Evolutionary conservation across 2,888 invertebrate genomes (phyloP).

Genomic region (Patella depressa): DNA sequence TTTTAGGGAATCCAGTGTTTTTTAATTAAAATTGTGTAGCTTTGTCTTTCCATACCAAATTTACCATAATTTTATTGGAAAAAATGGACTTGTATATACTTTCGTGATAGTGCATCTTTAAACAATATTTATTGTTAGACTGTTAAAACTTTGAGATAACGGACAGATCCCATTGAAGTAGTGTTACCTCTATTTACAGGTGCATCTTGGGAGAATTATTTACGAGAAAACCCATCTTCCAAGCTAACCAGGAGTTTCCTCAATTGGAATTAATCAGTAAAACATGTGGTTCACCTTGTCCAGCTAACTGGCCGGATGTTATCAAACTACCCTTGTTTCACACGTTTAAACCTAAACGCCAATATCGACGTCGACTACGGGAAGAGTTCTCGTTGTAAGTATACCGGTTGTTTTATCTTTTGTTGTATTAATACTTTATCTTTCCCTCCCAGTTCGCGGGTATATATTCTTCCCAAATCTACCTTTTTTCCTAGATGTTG

Average conservation of each 20-base stretch:
- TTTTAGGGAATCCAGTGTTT: too few species aligned
- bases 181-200: conserved; percentile 60
- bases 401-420: not conserved
- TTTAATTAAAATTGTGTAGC: too few species aligned
- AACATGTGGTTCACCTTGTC: conserved; percentile 95
- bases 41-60: too few species aligned
- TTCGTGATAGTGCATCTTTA: too few species aligned
- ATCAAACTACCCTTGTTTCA: conserved; percentile 93
- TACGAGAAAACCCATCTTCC: conserved; percentile 94
- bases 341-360: conserved; percentile 90
- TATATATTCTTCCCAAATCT: not conserved
- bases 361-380: conserved; percentile 87
- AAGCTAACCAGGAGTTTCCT: conserved; percentile 92
- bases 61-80: too few species aligned
- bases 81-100: too few species aligned
- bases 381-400: conserved; percentile 89
- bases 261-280: conserved; percentile 94
- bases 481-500: not conserved
- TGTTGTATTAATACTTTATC: not conserved
- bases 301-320: conserved; percentile 97
- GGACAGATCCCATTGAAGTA: too few species aligned
- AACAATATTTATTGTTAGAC: too few species aligned
- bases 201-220: conserved; percentile 99
- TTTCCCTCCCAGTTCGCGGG: not conserved
- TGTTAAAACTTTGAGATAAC: too few species aligned